These are phyloP conservation scores for Polypedilum pembai DNA, from an alignment of 1,140 invertebrate genomes.

Conservation along the genomic window DNA sequence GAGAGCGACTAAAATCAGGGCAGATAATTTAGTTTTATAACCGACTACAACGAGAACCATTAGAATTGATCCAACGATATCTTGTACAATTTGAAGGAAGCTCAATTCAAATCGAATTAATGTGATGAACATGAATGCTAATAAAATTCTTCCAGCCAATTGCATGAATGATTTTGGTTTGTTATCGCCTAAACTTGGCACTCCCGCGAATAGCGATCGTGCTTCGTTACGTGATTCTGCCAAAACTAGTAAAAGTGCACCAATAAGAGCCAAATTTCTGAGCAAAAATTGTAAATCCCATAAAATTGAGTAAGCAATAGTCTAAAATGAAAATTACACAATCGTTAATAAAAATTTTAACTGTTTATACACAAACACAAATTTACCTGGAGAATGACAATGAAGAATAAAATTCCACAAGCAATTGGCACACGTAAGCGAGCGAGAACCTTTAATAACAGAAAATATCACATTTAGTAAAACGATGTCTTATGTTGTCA, in stretches of 20 bases:
- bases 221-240: slow-evolving; percentile 91
- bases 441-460: slow-evolving; percentile 48
- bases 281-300: slow-evolving; percentile 97
- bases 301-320: slow-evolving; percentile 93
- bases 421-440: slow-evolving; percentile 90
- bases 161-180: slow-evolving; percentile 97
- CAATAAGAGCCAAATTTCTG: slow-evolving; percentile 92
- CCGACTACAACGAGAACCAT: slow-evolving; percentile 96
- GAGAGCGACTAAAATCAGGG: slow-evolving; percentile 86
- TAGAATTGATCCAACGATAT: slow-evolving; percentile 85
- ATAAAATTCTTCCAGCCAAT: slow-evolving; percentile 85
- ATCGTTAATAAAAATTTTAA: slow-evolving; percentile 21
- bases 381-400: slow-evolving; percentile 85
- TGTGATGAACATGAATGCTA: slow-evolving; percentile 99
- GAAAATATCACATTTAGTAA: too few species aligned
- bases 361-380: neutral
- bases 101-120: slow-evolving; percentile 88
- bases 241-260: slow-evolving; percentile 86
- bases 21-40: slow-evolving; percentile 97
- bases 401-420: slow-evolving; percentile 90
- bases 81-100: slow-evolving; percentile 81
- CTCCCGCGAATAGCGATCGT: slow-evolving; percentile 92
- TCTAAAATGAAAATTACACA: slow-evolving; percentile 56
- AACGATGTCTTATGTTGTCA: too few species aligned
- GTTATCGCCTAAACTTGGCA: slow-evolving; percentile 92